Evolutionary conservation across 2,888 invertebrate species (phyloP).

Genomic region (Loripinus fragilis): DNA sequence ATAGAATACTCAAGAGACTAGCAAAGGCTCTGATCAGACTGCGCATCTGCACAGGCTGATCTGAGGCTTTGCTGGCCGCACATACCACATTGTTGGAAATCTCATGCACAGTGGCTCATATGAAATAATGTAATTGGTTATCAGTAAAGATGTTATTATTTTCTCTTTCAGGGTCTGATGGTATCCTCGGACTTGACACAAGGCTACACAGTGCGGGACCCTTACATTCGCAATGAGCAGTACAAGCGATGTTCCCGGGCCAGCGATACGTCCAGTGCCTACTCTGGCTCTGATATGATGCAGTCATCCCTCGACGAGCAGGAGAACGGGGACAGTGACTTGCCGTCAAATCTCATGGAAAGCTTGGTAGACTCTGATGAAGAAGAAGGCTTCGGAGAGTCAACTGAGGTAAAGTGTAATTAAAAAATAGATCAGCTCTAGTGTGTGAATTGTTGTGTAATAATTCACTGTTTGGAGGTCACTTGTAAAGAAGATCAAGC

Average conservation of each 20-base stretch:
- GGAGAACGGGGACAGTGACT: conserved; percentile 87
- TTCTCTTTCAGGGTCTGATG: conserved; percentile 3
- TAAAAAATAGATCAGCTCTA: no score
- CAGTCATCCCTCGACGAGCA: conserved; percentile 87
- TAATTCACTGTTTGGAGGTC: no score
- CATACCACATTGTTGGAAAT: no score
- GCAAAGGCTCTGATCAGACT: no score
- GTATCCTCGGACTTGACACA: background rate
- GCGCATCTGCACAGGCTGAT: no score
- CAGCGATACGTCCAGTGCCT: conserved; percentile 97
- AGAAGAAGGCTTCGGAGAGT: conserved; percentile 88
- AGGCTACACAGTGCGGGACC: conserved; percentile 61
- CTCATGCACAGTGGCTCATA: no score
- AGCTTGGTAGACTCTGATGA: conserved; percentile 98
- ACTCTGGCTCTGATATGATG: conserved; percentile 93
- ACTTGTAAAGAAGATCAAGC: no score
- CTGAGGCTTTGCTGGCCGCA: no score
- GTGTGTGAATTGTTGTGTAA: no score
- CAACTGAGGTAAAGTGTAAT: conserved; percentile 72
- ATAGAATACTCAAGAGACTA: no score
- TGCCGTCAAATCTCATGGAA: conserved; percentile 96
- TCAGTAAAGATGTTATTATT: background rate
- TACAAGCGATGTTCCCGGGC: conserved; percentile 78
- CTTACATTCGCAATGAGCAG: conserved; percentile 67
- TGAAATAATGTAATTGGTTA: no score